Base-by-base conservation (phyloP, 2,888 invertebrate species). In the Acanthosepion lycidas region DNA sequence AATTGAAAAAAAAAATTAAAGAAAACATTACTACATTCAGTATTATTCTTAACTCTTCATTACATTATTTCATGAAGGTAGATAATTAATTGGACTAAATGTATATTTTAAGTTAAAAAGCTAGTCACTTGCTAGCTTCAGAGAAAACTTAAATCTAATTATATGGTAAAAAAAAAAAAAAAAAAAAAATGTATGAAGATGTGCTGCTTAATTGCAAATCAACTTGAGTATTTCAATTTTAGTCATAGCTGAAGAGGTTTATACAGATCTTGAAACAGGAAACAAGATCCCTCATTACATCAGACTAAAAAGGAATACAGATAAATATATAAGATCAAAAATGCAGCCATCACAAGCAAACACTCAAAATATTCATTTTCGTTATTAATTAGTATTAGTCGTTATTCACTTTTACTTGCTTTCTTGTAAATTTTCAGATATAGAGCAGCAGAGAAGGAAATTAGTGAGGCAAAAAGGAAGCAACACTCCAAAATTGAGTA, bases 281-380 rank as follows among this genome's bases (percentile, higher is more conserved):
- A 78, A n/a, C n/a, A 78, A n/a, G n/a, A 33, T 78, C 33, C 33
- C 78, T 78, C 78, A n/a, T 78, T 78, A 78, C 23, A 59, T 59
- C 23, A 59, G 20, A 23, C 59, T 59, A 59, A 59, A 23, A 59
- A 59, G 20, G 59, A 59, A 59, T 59, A 59, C 20, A 59, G 59
- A 59, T 23, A 20, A 59, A 23, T 59, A 59, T 59, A 59, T 59
- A 59, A 59, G 59, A 23, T 59, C 20, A 23, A 59, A 59, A 59
- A 23, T 59, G 59, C 23, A 23, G 59, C 59, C 59, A 59, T 59
- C 59, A 59, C 59, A 23, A 59, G 59, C 59, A 59, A 59, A 59
- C 59, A 59, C 59, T 59, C 59, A 59, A 59, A 59, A 78, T n/a
- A 78, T 78, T 78, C n/a, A 78, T 78, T 78, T 78, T 78, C n/a